These are phyloP conservation scores for Bujurquina vittata DNA, from an alignment of 2,113 vertebrate species.

Conservation along the genomic window DNA sequence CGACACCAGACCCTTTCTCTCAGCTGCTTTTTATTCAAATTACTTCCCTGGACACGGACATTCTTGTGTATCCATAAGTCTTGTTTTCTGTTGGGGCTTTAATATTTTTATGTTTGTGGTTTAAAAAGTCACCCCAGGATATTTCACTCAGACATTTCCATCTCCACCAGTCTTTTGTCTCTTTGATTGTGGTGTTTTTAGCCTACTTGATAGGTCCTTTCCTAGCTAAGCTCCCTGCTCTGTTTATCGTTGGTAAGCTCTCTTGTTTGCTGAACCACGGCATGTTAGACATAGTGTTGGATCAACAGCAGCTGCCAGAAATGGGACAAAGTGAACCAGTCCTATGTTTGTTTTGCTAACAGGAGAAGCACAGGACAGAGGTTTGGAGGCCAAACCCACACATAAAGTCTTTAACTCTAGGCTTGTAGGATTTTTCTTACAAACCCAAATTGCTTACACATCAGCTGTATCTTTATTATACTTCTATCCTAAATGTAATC, in stretches of 20 bases:
- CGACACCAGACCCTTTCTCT: neutral
- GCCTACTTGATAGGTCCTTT: neutral
- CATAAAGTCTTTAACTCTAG: neutral
- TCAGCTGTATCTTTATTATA: neutral
- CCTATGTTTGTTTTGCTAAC: conserved; percentile 74
- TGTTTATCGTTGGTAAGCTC: conserved; percentile 27
- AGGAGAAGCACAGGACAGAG: conserved; percentile 48
- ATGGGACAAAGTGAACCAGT: conserved; percentile 36
- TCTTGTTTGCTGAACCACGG: conserved; percentile 35
- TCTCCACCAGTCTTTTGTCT: neutral
- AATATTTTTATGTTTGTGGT: neutral
- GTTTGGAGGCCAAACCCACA: conserved; percentile 22
- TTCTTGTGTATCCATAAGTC: conserved; percentile 5
- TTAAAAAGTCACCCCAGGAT: neutral
- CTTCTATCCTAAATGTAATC: neutral
- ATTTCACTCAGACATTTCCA: neutral
- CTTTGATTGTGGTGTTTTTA: neutral
- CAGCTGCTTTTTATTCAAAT: conserved; percentile 6
- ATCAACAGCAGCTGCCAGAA: conserved; percentile 65
- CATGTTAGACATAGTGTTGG: conserved; percentile 64
- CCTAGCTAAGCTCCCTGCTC: neutral
- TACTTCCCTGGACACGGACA: neutral
- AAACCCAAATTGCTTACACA: neutral
- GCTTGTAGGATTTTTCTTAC: neutral
- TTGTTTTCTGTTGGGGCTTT: neutral